phyloP scores from a whole-genome alignment of 2,113 vertebrate genomes.

The Dendrocopos noguchii region DNA sequence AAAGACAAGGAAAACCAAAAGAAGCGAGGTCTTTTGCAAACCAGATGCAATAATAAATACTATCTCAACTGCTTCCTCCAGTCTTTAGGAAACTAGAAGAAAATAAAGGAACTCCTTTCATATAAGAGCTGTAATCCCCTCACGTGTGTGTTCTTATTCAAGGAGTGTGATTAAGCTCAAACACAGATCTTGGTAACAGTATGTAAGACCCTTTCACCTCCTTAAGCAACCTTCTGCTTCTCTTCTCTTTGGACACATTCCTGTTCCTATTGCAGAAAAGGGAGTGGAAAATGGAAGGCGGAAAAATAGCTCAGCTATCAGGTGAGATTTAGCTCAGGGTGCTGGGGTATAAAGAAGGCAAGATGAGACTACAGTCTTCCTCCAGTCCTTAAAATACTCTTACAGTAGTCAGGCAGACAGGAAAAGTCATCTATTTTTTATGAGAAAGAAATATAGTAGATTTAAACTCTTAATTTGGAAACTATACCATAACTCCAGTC shows the following conservation, averaged over 20 bases:
- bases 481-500: background rate
- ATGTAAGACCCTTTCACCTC: background rate
- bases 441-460: background rate
- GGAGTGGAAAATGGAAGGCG: background rate
- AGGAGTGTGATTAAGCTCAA: background rate
- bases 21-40: background rate
- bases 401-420: background rate
- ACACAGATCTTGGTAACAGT: background rate
- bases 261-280: background rate
- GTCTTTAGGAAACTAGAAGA: background rate
- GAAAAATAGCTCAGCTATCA: background rate
- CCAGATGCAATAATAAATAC: background rate
- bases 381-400: background rate
- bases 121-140: background rate
- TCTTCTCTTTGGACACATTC: background rate
- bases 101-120: background rate
- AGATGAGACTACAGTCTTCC: background rate
- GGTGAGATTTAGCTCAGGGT: background rate
- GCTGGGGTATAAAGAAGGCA: background rate
- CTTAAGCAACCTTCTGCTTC: background rate
- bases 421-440: background rate
- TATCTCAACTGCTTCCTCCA: background rate
- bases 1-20: background rate
- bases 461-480: background rate
- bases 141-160: background rate